Evolutionary conservation across 2,888 invertebrate genomes (phyloP).

Genomic region (Norana najaformis): DNA sequence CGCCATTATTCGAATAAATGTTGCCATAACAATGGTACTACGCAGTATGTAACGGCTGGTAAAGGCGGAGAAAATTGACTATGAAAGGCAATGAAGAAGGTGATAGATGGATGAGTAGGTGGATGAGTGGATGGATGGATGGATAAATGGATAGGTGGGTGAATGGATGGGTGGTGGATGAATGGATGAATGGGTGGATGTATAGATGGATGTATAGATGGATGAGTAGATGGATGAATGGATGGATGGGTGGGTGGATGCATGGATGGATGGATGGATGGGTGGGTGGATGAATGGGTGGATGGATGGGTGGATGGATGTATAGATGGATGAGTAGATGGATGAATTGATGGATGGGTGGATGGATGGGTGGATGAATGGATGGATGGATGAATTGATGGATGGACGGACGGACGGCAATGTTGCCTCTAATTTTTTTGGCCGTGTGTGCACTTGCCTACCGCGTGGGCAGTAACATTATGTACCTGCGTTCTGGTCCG

Average conservation of each 20-base stretch:
- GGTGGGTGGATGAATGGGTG: neutral
- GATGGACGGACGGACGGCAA: neutral
- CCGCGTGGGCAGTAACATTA: too few relatives aligned
- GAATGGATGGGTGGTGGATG: neutral
- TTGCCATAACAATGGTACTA: neutral
- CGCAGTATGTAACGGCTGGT: neutral
- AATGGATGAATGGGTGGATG: neutral
- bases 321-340: neutral
- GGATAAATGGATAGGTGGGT: neutral
- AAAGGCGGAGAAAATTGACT: constrained; percentile 13
- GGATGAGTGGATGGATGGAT: neutral
- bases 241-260: neutral
- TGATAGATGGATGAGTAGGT: neutral
- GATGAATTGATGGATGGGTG: neutral
- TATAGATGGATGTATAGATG: neutral
- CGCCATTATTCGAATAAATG: neutral
- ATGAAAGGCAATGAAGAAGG: constrained; percentile 3
- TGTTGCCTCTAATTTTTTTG: too few relatives aligned
- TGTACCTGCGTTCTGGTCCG: too few relatives aligned
- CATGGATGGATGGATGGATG: neutral
- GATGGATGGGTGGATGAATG: neutral
- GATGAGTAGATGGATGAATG: too few relatives aligned
- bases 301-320: neutral
- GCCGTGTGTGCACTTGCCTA: too few relatives aligned
- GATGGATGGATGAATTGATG: neutral